These are phyloP conservation scores for Uropetala carovei DNA, from an alignment of 2,888 invertebrate species.

Conservation along the genomic window DNA sequence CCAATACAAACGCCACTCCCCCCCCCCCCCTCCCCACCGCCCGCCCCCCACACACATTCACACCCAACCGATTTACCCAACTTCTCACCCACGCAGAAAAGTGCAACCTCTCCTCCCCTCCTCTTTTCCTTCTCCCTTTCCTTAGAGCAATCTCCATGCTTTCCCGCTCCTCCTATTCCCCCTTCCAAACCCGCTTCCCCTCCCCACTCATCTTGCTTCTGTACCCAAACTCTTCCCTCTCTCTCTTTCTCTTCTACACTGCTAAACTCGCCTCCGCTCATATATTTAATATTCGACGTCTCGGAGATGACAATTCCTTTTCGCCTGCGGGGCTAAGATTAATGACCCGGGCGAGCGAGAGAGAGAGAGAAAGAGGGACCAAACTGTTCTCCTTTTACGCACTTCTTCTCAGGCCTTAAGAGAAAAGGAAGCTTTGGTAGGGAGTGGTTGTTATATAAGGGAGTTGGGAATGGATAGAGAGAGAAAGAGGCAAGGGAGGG, in stretches of 20 bases:
- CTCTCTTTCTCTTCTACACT: background rate
- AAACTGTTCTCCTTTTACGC: conserved; percentile 48
- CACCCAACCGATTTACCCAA: conserved; percentile 48
- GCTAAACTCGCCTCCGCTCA: conserved; percentile 41
- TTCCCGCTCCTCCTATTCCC: background rate
- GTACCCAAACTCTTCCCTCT: too few relatives aligned
- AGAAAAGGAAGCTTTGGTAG: conserved; percentile 50
- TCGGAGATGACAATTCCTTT: conserved; percentile 63
- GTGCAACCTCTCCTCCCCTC: background rate
- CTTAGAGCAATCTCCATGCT: background rate
- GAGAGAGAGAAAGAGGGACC: background rate
- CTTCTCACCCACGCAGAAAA: conserved; percentile 44
- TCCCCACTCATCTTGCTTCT: background rate
- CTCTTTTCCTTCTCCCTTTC: background rate
- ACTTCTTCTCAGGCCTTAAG: conserved; percentile 45
- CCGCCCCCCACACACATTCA: background rate
- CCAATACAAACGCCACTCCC: background rate
- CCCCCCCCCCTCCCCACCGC: background rate
- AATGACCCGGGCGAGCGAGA: conserved; percentile 41
- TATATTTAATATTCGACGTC: conserved; percentile 64
- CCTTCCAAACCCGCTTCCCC: background rate
- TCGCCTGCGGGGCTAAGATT: conserved; percentile 51
- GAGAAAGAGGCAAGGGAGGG: background rate
- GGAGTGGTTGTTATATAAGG: conserved; percentile 36
- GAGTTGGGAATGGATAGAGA: background rate